phyloP scores from a whole-genome alignment of 2,113 vertebrate genomes.

The Phycodurus eques region DNA sequence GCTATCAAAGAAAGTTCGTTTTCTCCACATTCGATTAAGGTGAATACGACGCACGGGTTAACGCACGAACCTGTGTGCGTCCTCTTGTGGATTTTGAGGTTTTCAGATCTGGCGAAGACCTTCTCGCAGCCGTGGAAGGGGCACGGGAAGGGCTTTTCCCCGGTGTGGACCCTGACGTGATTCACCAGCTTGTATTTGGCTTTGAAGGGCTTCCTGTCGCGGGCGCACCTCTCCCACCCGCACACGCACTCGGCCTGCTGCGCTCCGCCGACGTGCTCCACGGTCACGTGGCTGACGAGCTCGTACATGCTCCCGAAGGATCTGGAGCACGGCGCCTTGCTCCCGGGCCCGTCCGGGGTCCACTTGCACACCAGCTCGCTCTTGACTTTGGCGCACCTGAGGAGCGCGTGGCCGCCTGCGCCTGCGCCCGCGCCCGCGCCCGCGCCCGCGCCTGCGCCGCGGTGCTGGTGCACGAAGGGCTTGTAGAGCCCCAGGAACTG shows the following conservation, averaged over 20 bases:
- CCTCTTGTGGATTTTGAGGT: slow-evolving; percentile 79
- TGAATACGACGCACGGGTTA: too few species aligned
- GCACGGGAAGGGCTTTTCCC: slow-evolving; percentile 70
- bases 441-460: slow-evolving; percentile 54
- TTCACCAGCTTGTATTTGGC: slow-evolving; percentile 75
- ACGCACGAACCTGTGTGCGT: slow-evolving; percentile 72
- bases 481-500: slow-evolving; percentile 69
- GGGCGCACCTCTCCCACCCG: slow-evolving; percentile 66
- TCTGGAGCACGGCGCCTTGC: slow-evolving; percentile 69
- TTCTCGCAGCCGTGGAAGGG: slow-evolving; percentile 71
- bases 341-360: slow-evolving; percentile 63
- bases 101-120: slow-evolving; percentile 75
- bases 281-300: slow-evolving; percentile 77
- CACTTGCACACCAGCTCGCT: slow-evolving; percentile 77
- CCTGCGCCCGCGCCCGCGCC: slow-evolving; percentile 49
- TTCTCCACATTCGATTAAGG: too few species aligned
- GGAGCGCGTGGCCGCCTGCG: slow-evolving; percentile 37
- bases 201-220: slow-evolving; percentile 68
- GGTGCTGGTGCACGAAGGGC: slow-evolving; percentile 62
- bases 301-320: slow-evolving; percentile 77
- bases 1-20: neutral
- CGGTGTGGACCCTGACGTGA: slow-evolving; percentile 69
- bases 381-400: slow-evolving; percentile 64
- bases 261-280: slow-evolving; percentile 76
- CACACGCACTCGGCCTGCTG: slow-evolving; percentile 74